Evolutionary conservation across 2,888 invertebrate species (phyloP).

Genomic region (Hypolimnas misippus): DNA sequence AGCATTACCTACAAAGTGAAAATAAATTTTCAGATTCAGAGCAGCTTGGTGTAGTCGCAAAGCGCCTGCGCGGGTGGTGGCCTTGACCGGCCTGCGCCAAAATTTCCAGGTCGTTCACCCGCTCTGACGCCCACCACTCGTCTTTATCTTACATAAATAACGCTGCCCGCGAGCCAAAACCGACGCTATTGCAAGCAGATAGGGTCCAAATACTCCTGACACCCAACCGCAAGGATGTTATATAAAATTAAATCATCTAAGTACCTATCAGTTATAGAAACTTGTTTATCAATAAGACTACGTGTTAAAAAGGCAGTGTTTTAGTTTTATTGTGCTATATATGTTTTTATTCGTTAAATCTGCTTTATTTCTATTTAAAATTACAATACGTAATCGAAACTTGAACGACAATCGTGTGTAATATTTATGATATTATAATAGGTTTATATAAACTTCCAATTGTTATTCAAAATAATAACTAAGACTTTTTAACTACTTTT

Average conservation of each 20-base stretch:
- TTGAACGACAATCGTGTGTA: too few species aligned
- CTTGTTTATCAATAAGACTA: conserved; percentile 73
- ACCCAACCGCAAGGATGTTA: conserved; percentile 48
- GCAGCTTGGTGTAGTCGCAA: conserved; percentile 43
- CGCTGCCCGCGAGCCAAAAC: conserved; percentile 50
- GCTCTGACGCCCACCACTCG: conserved; percentile 75
- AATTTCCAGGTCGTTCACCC: conserved; percentile 81
- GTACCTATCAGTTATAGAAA: conserved; percentile 74
- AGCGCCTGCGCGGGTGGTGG: conserved; percentile 69
- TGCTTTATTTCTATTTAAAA: background rate
- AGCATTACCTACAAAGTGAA: conserved; percentile 22
- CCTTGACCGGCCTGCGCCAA: conserved; percentile 84
- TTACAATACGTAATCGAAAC: too few species aligned
- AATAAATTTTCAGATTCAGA: conserved; percentile 35
- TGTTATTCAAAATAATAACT: too few species aligned
- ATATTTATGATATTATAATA: too few species aligned
- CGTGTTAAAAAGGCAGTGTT: conserved; percentile 34
- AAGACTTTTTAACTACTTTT: too few species aligned
- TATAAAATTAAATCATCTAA: conserved; percentile 75
- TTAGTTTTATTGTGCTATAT: conserved; percentile 18
- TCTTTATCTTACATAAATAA: conserved; percentile 77
- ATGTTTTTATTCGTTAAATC: background rate
- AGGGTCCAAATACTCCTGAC: conserved; percentile 48
- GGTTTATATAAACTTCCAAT: too few species aligned
- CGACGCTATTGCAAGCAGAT: conserved; percentile 47